These are phyloP conservation scores for Rallus crepitans DNA, from an alignment of 2,797 vertebrate genomes.

Conservation along the genomic window DNA sequence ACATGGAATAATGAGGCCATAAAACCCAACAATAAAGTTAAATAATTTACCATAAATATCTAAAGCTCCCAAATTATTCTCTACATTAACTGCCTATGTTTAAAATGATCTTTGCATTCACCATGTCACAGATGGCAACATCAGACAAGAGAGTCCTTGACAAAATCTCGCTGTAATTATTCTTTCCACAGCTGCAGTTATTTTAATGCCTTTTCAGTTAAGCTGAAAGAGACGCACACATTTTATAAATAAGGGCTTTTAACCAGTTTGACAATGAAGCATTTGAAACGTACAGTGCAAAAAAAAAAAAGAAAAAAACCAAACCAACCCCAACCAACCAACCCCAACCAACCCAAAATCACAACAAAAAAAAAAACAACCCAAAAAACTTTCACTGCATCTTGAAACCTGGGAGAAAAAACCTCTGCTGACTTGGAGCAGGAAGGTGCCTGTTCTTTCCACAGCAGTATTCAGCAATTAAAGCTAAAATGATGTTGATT, in stretches of 20 bases:
- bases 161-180: slow-evolving; percentile 81
- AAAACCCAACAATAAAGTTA: slow-evolving; percentile 82
- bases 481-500: neutral
- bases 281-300: slow-evolving; percentile 75
- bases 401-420: slow-evolving; percentile 43
- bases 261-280: slow-evolving; percentile 79
- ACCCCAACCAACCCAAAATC: neutral
- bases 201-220: slow-evolving; percentile 84
- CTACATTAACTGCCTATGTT: slow-evolving; percentile 79
- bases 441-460: neutral
- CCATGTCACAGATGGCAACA: slow-evolving; percentile 83
- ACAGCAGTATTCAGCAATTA: neutral
- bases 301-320: slow-evolving; percentile 4
- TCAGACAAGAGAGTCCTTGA: slow-evolving; percentile 87
- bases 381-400: slow-evolving; percentile 47
- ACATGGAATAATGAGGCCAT: slow-evolving; percentile 76
- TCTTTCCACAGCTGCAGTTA: slow-evolving; percentile 83
- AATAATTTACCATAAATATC: slow-evolving; percentile 86
- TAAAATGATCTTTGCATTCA: slow-evolving; percentile 84
- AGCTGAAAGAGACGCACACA: slow-evolving; percentile 79
- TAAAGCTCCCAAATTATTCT: slow-evolving; percentile 79
- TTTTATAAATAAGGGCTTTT: slow-evolving; percentile 82
- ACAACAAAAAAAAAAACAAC: neutral
- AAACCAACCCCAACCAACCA: neutral
- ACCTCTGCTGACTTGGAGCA: neutral